Evolutionary conservation across 2,113 vertebrate genomes (phyloP), one percentile per base, ranked within the genome.

Genomic region (Oncorhynchus gorbuscha): DNA sequence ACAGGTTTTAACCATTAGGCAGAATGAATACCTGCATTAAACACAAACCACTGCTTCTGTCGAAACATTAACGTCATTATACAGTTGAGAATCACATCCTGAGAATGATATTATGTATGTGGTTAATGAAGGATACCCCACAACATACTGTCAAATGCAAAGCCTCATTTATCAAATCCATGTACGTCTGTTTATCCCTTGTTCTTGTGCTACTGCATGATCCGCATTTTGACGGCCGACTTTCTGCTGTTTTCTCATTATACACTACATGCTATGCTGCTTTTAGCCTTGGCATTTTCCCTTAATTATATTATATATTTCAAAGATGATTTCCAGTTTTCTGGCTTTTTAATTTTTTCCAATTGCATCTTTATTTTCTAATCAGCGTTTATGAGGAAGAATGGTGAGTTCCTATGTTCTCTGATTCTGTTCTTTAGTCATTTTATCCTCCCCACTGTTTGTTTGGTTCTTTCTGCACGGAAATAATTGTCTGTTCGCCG

Each of bases 311-410:
- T 74, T 83, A 79, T 83, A 51, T 76, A 48, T 16, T 94, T 89
- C 88, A 90, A 48, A 92, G 91, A 93, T 92, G 90, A 81, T 92
- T 85, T 92, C 90, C 62, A 11, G 79, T 91, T 94, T 79, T 77
- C 65, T 82, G 74, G 74, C 83, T 75, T 79, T 86, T 89, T 86
- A 71, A 22, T 62, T 62, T 49, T 49, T 77, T 82, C 87, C 82
- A 72, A 84, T 83, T 76, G 84, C 80, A 80, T 94, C 92, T 94
- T 95, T 96, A 73, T 90, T 93, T 90, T 89, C 75, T 79, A 81
- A 84, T 93, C 92, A 99, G 97, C 95, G 87, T 95, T 94, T 97
- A 93, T 97, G 97, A 98, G 94, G 97, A 98, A 93, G 95, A 92
- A 95, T 95, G 97, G 97, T 99, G 97, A 99, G 97, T 99, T 95